Conservation (phyloP, 2,888 invertebrate species). For the Lysandra bellargus region DNA sequence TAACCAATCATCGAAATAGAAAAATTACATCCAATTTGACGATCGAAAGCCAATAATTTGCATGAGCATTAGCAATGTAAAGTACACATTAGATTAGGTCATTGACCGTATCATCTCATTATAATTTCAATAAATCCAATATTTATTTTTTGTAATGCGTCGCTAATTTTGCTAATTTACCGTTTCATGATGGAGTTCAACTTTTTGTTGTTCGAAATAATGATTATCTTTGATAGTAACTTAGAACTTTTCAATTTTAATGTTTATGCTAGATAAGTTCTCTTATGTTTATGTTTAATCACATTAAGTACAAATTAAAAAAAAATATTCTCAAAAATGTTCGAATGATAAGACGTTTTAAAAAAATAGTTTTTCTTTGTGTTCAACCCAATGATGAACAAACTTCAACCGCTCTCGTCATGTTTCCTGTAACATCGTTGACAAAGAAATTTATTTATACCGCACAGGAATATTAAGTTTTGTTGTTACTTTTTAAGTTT, state of each 20-base stretch:
- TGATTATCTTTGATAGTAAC: background rate
- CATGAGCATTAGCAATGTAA: conserved; percentile 41
- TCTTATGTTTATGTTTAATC: background rate
- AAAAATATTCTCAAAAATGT: background rate
- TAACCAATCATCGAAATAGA: conserved; percentile 42
- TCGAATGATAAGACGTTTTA: background rate
- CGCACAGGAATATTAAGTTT: too few species aligned
- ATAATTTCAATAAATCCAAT: conserved; percentile 23
- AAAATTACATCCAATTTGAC: conserved; percentile 46
- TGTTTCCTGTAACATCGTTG: too few species aligned
- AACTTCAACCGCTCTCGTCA: too few species aligned
- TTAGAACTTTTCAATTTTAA: background rate
- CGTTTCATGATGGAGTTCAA: background rate
- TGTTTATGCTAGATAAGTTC: too few species aligned
- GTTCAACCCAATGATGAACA: too few species aligned
- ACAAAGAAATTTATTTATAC: too few species aligned
- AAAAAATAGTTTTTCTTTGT: too few species aligned
- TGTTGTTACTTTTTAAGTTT: too few species aligned
- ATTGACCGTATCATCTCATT: conserved; percentile 37
- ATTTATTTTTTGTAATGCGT: conserved; percentile 23
- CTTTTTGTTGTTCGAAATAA: background rate
- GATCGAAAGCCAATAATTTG: conserved; percentile 47
- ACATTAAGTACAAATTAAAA: background rate
- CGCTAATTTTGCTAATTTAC: background rate
- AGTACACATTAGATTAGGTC: conserved; percentile 42